Evolutionary conservation across 2,888 invertebrate genomes (phyloP), one percentile per base, ranked within the genome.

Genomic region (Euzetes globulus): DNA sequence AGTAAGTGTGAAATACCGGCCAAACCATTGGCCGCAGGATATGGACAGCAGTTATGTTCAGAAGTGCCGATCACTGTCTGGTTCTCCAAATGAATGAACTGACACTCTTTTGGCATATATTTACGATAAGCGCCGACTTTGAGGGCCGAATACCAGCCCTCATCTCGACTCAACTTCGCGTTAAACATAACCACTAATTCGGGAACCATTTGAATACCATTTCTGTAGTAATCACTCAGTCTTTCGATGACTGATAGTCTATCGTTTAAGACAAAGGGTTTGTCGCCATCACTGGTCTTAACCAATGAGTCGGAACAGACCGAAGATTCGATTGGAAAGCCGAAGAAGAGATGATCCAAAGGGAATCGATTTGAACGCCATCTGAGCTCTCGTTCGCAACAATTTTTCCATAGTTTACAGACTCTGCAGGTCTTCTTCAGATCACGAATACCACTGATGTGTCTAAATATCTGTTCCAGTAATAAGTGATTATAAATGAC

Each of bases 1-100:
- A 65, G n/a, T n/a, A 65, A 19, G 17, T 65, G 37, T 25, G 65
- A 65, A 65, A 65, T 65, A 65, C 65, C 65, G 65, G 65, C 65
- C 65, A 65, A 65, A 27, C 65, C 37, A 37, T 65, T 37, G 65
- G 17, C 65, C 33, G 37, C 37, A 13, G 65, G 65, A 37, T 65
- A 37, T 37, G 65, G 65, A 65, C 19, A 19, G 3, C 33, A 65
- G 19, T 33, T 37, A 5, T 65, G 37, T 2, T 13, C 29, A 11
- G 65, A 65, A 37, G 65, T 65, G 33, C 65, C 65, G 29, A 65
- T 65, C 15, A 65, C 29, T 33, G 65, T 65, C 65, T 33, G 37
- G 29, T 29, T 65, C 13, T 65, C 65, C 37, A 65, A 65, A 65
- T 65, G 65, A 33, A 65, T 37, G 29, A 65, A 65, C n/a, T 19